Conservation (phyloP, 2,888 invertebrate species). For the Dusona sp. region DNA sequence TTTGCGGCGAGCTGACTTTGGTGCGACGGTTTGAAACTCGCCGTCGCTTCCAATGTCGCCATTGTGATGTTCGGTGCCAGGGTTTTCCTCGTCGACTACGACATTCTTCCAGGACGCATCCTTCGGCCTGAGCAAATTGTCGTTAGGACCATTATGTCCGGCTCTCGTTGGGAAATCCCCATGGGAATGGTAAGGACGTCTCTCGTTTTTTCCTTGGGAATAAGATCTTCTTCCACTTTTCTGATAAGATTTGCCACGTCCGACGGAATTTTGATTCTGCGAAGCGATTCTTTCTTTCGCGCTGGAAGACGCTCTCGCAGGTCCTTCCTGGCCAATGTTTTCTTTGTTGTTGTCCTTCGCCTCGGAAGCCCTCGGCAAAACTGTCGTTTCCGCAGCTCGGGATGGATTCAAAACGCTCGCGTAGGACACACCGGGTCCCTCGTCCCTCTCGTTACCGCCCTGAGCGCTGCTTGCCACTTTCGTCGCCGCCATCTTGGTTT, state of each 20-base stretch:
- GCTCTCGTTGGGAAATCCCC: constrained; percentile 44
- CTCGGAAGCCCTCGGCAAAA: constrained; percentile 88
- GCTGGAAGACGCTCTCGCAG: constrained; percentile 84
- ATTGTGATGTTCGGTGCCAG: constrained; percentile 69
- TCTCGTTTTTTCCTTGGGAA: constrained; percentile 67
- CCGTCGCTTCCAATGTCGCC: constrained; percentile 79
- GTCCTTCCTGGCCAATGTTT: constrained; percentile 85
- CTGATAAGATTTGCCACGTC: constrained; percentile 81
- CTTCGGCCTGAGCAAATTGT: constrained; percentile 45
- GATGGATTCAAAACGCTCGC: constrained; percentile 86
- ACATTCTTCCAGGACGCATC: constrained; percentile 38
- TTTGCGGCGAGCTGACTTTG: constrained; percentile 82
- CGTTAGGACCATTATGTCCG: background rate
- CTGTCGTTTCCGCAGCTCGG: constrained; percentile 88
- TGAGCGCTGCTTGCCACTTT: constrained; percentile 85
- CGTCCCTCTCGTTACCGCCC: constrained; percentile 76
- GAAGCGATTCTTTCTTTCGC: constrained; percentile 75
- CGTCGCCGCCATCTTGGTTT: constrained; percentile 84
- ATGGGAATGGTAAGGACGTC: constrained; percentile 69
- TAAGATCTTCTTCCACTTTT: constrained; percentile 80
- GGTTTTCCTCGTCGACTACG: constrained; percentile 7
- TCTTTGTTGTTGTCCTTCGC: constrained; percentile 87
- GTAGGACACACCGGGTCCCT: constrained; percentile 84
- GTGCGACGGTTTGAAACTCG: constrained; percentile 83
- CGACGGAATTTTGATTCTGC: constrained; percentile 64